Conservation (phyloP, 1,140 invertebrate genomes). For the Pteromalus puparum region DNA sequence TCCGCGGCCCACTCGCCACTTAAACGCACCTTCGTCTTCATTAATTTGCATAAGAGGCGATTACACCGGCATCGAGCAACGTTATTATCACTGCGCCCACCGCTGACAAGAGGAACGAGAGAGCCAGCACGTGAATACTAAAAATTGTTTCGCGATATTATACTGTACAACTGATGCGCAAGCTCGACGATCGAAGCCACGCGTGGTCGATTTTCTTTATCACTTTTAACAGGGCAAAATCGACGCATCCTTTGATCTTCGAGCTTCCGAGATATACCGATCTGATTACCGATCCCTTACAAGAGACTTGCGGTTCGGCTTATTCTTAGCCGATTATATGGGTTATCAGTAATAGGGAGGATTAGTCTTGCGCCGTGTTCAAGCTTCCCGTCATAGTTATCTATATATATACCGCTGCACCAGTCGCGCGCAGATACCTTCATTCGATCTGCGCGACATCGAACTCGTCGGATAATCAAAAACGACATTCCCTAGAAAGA, state of each 20-base stretch:
- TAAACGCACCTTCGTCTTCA: conserved; percentile 57
- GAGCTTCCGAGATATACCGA: background rate
- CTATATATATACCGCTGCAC: too few relatives aligned
- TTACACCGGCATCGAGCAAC: conserved; percentile 59
- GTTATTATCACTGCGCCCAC: conserved; percentile 56
- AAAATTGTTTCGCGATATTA: conserved; percentile 21
- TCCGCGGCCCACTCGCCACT: background rate
- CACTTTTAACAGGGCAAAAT: too few relatives aligned
- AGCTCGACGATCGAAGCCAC: background rate
- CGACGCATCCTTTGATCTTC: background rate
- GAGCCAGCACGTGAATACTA: background rate
- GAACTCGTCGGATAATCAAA: too few relatives aligned
- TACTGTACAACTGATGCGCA: too few relatives aligned
- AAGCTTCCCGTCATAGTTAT: too few relatives aligned
- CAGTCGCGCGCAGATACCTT: too few relatives aligned
- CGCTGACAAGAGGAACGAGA: background rate
- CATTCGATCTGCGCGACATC: too few relatives aligned
- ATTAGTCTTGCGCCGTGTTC: background rate
- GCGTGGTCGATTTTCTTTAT: background rate
- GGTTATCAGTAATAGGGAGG: background rate
- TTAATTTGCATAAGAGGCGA: conserved; percentile 63
- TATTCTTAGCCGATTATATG: background rate
- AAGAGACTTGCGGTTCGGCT: background rate
- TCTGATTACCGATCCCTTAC: background rate
- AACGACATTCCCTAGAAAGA: too few relatives aligned